Evolutionary conservation across 2,797 vertebrate genomes (phyloP).

Genomic region (Tarsius wallacei): DNA sequence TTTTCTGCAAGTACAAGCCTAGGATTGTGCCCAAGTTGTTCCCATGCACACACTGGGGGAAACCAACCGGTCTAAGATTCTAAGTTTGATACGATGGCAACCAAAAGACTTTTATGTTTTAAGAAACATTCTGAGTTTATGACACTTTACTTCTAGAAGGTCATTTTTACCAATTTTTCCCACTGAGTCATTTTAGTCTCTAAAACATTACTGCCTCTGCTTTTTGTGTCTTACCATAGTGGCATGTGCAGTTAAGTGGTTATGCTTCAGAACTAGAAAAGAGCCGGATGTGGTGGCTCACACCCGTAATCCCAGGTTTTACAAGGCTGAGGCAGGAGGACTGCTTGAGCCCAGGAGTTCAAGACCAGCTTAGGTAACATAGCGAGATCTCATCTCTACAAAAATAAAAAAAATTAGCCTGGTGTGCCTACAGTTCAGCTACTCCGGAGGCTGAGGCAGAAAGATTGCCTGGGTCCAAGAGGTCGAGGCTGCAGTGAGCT

Average conservation of each 20-base stretch:
- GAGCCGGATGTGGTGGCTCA: neutral
- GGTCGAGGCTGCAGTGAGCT: too few species aligned
- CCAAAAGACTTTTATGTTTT: neutral
- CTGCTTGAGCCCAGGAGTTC: too few species aligned
- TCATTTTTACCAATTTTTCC: neutral
- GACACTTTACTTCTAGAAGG: neutral
- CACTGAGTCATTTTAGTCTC: neutral
- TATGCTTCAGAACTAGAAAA: conserved; percentile 76
- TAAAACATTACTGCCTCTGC: neutral
- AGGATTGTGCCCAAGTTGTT: neutral
- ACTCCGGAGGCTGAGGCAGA: too few species aligned
- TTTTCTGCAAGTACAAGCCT: neutral
- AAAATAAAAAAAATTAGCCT: too few species aligned
- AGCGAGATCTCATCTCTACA: too few species aligned
- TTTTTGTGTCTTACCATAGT: conserved; percentile 4
- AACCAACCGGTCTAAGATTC: neutral
- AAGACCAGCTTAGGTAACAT: too few species aligned
- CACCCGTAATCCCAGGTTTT: too few species aligned
- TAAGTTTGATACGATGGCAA: neutral
- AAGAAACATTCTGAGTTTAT: neutral
- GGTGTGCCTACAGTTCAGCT: too few species aligned
- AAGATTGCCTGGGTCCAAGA: too few species aligned
- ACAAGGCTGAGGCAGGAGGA: too few species aligned
- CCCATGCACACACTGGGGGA: neutral
- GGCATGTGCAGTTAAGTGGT: conserved; percentile 74